Evolutionary conservation across 2,797 vertebrate species (phyloP).

Genomic region (Coregonus suidteri): DNA sequence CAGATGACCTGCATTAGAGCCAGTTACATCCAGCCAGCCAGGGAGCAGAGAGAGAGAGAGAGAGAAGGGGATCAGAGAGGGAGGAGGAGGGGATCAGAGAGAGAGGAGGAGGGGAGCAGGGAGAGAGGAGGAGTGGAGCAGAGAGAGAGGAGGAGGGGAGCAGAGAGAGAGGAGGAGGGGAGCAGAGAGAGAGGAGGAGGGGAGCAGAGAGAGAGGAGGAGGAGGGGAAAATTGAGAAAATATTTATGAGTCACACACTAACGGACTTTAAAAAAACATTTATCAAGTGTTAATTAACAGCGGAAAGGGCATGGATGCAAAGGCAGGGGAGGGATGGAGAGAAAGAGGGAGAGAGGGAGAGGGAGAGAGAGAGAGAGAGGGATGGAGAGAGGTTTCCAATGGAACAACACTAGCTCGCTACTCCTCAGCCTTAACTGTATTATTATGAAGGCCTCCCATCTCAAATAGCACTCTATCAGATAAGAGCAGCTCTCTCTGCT

Average conservation of each 20-base stretch:
- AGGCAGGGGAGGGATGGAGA: neutral
- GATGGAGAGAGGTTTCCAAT: conserved; percentile 18
- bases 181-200: too few species aligned
- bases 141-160: too few species aligned
- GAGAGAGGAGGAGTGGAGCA: neutral
- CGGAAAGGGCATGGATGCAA: too few species aligned
- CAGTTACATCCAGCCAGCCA: conserved; percentile 17
- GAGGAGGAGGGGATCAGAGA: neutral
- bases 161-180: too few species aligned
- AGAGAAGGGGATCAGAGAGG: too few species aligned
- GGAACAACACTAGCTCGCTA: too few species aligned
- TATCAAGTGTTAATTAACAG: too few species aligned
- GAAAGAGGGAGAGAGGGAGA: neutral
- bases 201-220: too few species aligned
- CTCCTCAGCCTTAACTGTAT: too few species aligned
- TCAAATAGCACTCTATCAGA: too few species aligned
- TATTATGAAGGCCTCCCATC: too few species aligned
- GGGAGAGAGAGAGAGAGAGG: neutral
- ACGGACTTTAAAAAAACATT: conserved; percentile 63
- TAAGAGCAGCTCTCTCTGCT: too few species aligned
- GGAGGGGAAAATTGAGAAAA: conserved; percentile 38
- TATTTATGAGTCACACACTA: conserved; percentile 61
- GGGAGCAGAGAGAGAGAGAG: neutral
- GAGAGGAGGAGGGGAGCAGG: neutral
- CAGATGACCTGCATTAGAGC: conserved; percentile 40